phyloP scores from a whole-genome alignment of 1,140 invertebrate species.

The Solenopsis fugax region DNA sequence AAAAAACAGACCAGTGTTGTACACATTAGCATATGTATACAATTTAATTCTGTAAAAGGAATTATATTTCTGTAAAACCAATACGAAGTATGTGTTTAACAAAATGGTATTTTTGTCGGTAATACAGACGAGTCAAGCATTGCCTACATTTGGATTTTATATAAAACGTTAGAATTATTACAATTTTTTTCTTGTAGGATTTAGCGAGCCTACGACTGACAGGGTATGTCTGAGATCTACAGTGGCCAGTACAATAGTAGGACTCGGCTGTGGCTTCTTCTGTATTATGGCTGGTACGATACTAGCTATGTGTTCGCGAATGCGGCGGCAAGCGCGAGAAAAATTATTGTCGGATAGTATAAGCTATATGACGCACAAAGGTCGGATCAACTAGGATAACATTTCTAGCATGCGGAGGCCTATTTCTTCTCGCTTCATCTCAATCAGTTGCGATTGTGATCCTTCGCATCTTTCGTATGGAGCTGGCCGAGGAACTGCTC shows the following conservation, averaged over 20 bases:
- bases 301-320: slow-evolving; percentile 90
- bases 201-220: slow-evolving; percentile 83
- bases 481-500: not conserved
- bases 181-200: slow-evolving; percentile 78
- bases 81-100: too few relatives aligned
- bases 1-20: too few relatives aligned
- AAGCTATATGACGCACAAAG: slow-evolving; percentile 91
- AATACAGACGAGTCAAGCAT: too few relatives aligned
- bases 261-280: slow-evolving; percentile 89
- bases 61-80: too few relatives aligned
- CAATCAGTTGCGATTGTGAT: slow-evolving; percentile 31
- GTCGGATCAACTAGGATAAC: slow-evolving; percentile 89
- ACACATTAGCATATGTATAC: too few relatives aligned
- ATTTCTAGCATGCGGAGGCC: slow-evolving; percentile 46
- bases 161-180: not conserved
- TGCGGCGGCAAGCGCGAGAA: slow-evolving; percentile 88
- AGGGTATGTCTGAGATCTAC: slow-evolving; percentile 92
- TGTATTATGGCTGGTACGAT: slow-evolving; percentile 91
- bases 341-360: slow-evolving; percentile 87
- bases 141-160: too few relatives aligned
- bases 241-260: slow-evolving; percentile 91
- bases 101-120: too few relatives aligned
- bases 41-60: too few relatives aligned
- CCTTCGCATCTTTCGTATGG: slow-evolving; percentile 27
- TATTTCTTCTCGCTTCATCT: slow-evolving; percentile 17